phyloP scores from a whole-genome alignment of 2,888 invertebrate genomes.

The Heliconius ethilla region DNA sequence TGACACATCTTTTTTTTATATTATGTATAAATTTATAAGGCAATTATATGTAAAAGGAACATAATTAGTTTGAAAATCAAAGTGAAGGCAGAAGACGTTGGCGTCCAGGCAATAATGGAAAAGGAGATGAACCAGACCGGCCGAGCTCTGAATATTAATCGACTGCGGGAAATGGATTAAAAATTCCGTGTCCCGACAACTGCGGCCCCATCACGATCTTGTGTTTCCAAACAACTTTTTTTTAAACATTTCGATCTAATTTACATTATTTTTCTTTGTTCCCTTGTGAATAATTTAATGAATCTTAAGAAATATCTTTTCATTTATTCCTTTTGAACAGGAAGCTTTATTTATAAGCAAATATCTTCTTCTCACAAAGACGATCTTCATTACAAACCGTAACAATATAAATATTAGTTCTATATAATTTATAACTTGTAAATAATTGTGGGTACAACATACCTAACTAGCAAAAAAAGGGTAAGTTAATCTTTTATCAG shows the following conservation, averaged over 20 bases:
- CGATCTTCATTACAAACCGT: not conserved
- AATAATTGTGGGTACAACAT: not conserved
- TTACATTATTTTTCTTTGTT: slow-evolving; percentile 76
- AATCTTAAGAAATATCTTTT: slow-evolving; percentile 74
- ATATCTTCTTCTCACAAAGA: slow-evolving; percentile 16
- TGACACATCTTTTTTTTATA: not conserved
- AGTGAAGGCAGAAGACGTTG: slow-evolving; percentile 60
- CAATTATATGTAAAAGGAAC: slow-evolving; percentile 30
- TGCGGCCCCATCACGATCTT: slow-evolving; percentile 68
- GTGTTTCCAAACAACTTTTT: slow-evolving; percentile 78
- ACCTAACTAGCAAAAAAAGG: not conserved
- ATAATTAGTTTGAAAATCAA: slow-evolving; percentile 78
- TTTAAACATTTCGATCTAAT: slow-evolving; percentile 75
- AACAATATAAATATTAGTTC: not conserved
- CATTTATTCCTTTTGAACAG: slow-evolving; percentile 49
- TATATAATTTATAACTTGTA: not conserved
- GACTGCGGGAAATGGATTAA: slow-evolving; percentile 82
- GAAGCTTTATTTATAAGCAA: slow-evolving; percentile 39
- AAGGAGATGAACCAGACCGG: slow-evolving; percentile 82
- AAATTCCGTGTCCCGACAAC: slow-evolving; percentile 77
- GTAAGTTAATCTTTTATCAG: not conserved
- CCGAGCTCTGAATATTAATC: slow-evolving; percentile 82
- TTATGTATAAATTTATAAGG: slow-evolving; percentile 6
- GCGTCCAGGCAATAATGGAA: slow-evolving; percentile 75
- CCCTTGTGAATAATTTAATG: slow-evolving; percentile 81